phyloP scores from a whole-genome alignment of 2,888 invertebrate species.

The Tubulanus polymorphus region DNA sequence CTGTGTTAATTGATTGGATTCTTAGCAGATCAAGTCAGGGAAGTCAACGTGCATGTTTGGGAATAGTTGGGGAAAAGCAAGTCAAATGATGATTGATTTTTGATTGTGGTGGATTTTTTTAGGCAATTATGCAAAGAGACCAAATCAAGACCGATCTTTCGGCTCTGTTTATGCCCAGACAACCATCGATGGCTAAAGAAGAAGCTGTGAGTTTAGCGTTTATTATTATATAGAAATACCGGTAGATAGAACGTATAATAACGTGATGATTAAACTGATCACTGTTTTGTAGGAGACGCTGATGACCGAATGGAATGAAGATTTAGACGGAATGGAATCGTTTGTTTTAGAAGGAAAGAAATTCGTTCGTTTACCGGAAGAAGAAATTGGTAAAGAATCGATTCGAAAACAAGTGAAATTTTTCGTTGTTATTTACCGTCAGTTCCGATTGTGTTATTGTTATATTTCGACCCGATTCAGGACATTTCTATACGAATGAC shows the following conservation, averaged over 20 bases:
- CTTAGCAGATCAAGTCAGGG: too few species aligned
- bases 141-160: constrained; percentile 77
- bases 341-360: constrained; percentile 95
- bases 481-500: constrained; percentile 86
- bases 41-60: too few species aligned
- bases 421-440: not conserved
- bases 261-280: not conserved
- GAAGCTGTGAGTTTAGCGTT: constrained; percentile 72
- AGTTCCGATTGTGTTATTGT: not conserved
- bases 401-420: not conserved
- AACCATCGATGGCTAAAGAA: constrained; percentile 76
- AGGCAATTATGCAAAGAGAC: constrained; percentile 58
- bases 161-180: constrained; percentile 91
- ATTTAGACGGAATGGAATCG: constrained; percentile 94
- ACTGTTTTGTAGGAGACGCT: constrained; percentile 65
- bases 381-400: constrained; percentile 69
- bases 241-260: too few species aligned
- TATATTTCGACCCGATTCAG: constrained; percentile 41
- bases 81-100: too few species aligned
- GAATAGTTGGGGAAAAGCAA: too few species aligned
- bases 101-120: too few species aligned
- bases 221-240: too few species aligned
- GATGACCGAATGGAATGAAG: constrained; percentile 96
- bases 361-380: constrained; percentile 93
- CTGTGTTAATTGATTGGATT: too few species aligned